Base-by-base conservation (phyloP, 1,140 invertebrate species). In the Parasteatoda tepidariorum region DNA sequence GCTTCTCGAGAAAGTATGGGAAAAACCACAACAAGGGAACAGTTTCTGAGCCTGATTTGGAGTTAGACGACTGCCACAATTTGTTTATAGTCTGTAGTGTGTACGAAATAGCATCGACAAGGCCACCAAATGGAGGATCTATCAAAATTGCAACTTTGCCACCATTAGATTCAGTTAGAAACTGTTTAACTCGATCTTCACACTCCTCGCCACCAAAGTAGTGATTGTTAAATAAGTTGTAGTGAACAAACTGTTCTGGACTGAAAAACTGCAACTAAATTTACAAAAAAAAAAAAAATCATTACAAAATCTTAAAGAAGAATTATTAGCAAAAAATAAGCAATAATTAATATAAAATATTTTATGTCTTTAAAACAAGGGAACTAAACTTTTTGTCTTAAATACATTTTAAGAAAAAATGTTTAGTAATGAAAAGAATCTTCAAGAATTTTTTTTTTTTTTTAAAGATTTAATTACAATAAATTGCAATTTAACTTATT, bases 91-190 rank as follows among this genome's bases (percentile, higher is more conserved):
- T 66, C 24, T 67, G 31, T 4, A 74, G 38, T 4, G 81, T 66
- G 24, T 55, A 67, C 18, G 62, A 66, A 30, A 83, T 67, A 38
- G 81, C 81, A 83, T 83, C 70, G 24, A 83, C 24, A 22, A 74
- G 70, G 28, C 81, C 81, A 38, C 81, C 81, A 83, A 83, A 83
- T n/a, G 81, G 81, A 22, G 81, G 81, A 67, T 83, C 81, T 7
- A 83, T 24, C 30, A 83, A 30, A 41, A 83, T 28, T 4, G n/a
- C 59, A 26, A 75, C 38, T 30, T 74, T 74, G 28, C 73, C 59
- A 18, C 28, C 59, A 26, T 67, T 30, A n/a, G 26, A n/a, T 71
- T 82, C 78, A 48, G n/a, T 30, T 26, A 83, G 24, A 67, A 74
- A 83, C 18, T 83, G 18, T 22, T 66, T 57, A 33, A 83, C 15